Evolutionary conservation across 2,797 vertebrate genomes (phyloP).

Genomic region (Todus mexicanus): DNA sequence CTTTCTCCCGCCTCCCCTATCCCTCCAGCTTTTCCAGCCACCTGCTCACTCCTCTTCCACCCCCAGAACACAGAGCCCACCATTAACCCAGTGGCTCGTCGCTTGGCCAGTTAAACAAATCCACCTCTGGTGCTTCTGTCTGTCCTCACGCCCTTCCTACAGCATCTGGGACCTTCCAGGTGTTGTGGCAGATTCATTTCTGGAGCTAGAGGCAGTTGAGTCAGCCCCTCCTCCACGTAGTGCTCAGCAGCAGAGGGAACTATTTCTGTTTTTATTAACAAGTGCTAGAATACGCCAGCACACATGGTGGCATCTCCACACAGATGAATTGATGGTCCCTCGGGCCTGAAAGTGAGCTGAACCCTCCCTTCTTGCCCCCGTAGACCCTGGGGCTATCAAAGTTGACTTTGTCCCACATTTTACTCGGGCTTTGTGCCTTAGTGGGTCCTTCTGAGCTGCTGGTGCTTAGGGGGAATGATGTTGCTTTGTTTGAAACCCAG

Average conservation of each 20-base stretch:
- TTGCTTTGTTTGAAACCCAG: not conserved
- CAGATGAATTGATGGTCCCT: not conserved
- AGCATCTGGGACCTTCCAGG: rapidly evolving
- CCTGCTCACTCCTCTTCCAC: not conserved
- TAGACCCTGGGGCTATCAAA: not conserved
- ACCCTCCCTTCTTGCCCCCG: not conserved
- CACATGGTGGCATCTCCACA: not conserved
- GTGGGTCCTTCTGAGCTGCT: not conserved
- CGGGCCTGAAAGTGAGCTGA: not conserved
- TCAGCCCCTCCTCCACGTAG: not conserved
- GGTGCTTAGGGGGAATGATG: not conserved
- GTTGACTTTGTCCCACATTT: not conserved
- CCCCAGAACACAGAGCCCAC: not conserved
- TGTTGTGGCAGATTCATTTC: not conserved
- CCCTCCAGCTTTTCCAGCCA: not conserved
- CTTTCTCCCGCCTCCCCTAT: not conserved
- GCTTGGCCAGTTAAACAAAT: not conserved
- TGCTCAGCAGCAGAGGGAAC: not conserved
- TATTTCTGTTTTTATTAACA: not conserved
- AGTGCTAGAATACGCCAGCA: not conserved
- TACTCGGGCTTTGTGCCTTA: not conserved
- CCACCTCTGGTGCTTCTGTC: not conserved
- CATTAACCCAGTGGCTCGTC: not conserved
- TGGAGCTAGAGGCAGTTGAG: not conserved
- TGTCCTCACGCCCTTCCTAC: not conserved